phyloP scores from a whole-genome alignment of 1,140 invertebrate genomes.

The Phocides pigmalion region DNA sequence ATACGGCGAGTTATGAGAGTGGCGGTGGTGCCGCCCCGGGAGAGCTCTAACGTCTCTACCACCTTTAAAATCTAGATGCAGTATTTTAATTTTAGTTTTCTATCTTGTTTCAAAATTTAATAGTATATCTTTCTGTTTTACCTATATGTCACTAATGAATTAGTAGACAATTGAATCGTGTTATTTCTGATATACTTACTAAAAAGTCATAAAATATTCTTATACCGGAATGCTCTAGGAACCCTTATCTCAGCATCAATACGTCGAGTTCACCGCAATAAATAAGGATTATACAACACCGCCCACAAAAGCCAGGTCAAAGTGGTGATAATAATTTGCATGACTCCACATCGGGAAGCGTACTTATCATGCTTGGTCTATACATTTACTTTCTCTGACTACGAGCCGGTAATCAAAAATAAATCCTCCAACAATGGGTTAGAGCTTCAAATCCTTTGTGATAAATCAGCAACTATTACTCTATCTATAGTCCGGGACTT shows the following conservation, averaged over 20 bases:
- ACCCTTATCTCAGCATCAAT: constrained; percentile 43
- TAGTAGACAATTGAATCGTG: too few species aligned
- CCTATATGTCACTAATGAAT: too few species aligned
- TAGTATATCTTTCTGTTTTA: too few species aligned
- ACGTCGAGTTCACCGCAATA: constrained; percentile 43
- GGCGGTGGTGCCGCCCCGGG: too few species aligned
- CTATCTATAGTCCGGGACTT: constrained; percentile 12
- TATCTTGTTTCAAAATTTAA: too few species aligned
- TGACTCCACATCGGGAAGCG: constrained; percentile 63
- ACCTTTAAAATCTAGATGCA: too few species aligned
- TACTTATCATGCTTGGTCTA: constrained; percentile 60
- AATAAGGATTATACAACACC: constrained; percentile 67
- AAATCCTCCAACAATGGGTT: constrained; percentile 31
- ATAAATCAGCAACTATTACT: constrained; percentile 40
- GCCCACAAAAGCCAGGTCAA: constrained; percentile 64
- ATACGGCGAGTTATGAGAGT: too few species aligned
- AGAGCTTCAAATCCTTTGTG: constrained; percentile 37
- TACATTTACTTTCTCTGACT: constrained; percentile 69
- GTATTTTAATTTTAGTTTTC: too few species aligned
- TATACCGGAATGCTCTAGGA: neutral
- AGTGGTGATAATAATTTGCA: constrained; percentile 73
- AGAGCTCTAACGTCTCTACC: too few species aligned
- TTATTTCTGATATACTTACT: too few species aligned
- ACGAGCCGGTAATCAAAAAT: constrained; percentile 23
- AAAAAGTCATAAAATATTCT: neutral